Base-by-base conservation (phyloP, 2,888 invertebrate species). In the Lamproptera curius region DNA sequence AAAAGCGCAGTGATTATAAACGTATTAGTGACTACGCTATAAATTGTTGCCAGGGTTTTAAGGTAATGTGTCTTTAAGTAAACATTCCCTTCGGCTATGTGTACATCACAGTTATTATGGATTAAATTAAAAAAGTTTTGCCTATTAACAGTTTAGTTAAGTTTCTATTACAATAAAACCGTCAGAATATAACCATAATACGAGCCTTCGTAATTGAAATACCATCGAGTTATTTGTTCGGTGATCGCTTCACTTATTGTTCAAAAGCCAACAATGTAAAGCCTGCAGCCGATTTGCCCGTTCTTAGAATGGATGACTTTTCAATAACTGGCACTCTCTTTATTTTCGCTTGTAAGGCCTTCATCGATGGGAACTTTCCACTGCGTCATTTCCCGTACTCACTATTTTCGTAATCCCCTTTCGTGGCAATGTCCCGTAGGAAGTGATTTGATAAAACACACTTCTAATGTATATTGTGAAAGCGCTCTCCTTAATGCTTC, bases 361-460 rank as follows among this genome's bases (percentile, higher is more conserved):
- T 65, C 65, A 62, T 73, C 72, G 73, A 74, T 71, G 63, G 73
- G 13, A 33, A 15, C 59, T 73, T 84, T 80, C 66, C 55, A 77
- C 84, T 65, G 57, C 76, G 84, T 86, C 85, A 87, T 78, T 86
- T 85, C 84, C 81, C 72, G 76, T 67, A 78, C 83, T 83, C 63
- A 75, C 75, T 73, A 78, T 73, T 81, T 80, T 79, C 17, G 65
- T 69, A 63, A 62, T 70, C 67, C 72, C 62, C 70, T 78, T 81
- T 59, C 64, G 65, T 65, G 64, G 61, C 65, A 55, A 59, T 67
- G 53, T 64, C 64, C 60, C 56, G 58, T 59, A 80, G 87, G 85
- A 87, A 87, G 74, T 86, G 85, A 86, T 86, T 87, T 76, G 86
- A 80, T 82, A 76, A 83, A 85, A 85, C 77, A 83, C 73, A 79